Evolutionary conservation across 2,888 invertebrate genomes (phyloP).

Genomic region (Chelonus formosanus): DNA sequence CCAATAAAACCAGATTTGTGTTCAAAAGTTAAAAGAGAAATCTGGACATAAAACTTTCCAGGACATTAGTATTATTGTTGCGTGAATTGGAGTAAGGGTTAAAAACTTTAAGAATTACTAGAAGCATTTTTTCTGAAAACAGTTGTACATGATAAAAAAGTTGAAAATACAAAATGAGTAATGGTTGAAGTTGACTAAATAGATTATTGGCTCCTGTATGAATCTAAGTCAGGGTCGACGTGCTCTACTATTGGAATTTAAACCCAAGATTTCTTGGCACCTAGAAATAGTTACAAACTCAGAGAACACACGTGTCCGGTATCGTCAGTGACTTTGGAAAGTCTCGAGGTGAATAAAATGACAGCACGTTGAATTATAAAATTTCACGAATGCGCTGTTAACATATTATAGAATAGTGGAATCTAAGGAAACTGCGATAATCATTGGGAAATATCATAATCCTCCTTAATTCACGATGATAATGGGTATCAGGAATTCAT

Average conservation of each 20-base stretch:
- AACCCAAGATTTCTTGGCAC: constrained; percentile 25
- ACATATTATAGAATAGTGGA: no score
- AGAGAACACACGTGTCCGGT: constrained; percentile 14
- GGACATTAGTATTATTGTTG: no score
- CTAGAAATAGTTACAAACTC: constrained; percentile 27
- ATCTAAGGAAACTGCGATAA: constrained; percentile 1
- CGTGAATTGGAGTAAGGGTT: no score
- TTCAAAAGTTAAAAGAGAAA: no score
- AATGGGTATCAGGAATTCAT: constrained; percentile 31
- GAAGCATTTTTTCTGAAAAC: no score
- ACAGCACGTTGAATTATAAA: constrained; percentile 4
- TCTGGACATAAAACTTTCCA: no score
- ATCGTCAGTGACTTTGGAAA: not conserved
- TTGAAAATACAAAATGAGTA: no score
- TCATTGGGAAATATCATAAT: constrained; percentile 17
- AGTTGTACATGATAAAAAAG: no score
- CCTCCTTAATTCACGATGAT: constrained; percentile 17
- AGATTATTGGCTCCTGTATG: constrained; percentile 46
- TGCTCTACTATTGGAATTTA: constrained; percentile 37
- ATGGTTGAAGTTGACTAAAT: no score
- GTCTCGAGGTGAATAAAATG: constrained; percentile 4
- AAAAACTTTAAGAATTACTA: no score
- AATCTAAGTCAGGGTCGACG: constrained; percentile 56
- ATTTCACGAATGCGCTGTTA: constrained; percentile 5
- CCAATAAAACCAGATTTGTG: no score